Base-by-base conservation (phyloP, 1,140 invertebrate genomes). In the Heterodera carotae region DNA sequence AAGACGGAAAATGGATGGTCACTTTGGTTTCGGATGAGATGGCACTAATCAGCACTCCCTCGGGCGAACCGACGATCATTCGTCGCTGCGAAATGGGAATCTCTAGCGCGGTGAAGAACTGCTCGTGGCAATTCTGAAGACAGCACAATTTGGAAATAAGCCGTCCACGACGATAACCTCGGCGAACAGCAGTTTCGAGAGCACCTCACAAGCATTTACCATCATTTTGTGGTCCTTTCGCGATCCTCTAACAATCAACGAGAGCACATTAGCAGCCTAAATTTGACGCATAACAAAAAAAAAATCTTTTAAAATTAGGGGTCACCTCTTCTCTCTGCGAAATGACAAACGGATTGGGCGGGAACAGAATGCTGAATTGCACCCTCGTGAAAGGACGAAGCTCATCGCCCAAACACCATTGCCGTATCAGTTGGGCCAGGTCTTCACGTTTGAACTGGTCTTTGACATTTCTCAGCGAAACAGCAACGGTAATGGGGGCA, bases 401-500 rank as follows among this genome's bases (percentile, higher is more conserved):
- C 18, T 81, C 69, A 12, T 62, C 68, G 25, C 25, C 15, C 33
- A 34, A 36, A 36, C 62, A 48, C 60, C 75, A 80, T 31, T 69
- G 34, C 22, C 66, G 60, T 10, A 80, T 36, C 25, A 79, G 8
- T 2, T 68, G 53, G 25, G 62, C 43, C 34, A 60, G 22, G 29
- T 70, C 34, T 25, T 80, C 69, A 22, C 59, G 48, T 80, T 62
- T 68, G 66, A 78, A 62, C 15, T 64, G 76, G 15, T 69, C 60
- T 60, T 72, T 79, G 31, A 79, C 25, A 53, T 74, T 81, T 12
- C 56, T 64, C 25, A 79, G 29, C 4, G 77, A 62, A 12, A 79
- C 81, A 10, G 78, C 78, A n/a, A 79, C 62, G 15, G 78, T 79
- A 60, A 79, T 80, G 31, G 78, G 78, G 8, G 56, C 43, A n/a